A percentile compares a stretch with the other conserved stretches of the same genome.
phyloP scores from a whole-genome alignment of 2,797 vertebrate genomes.

The Gila robusta region DNA sequence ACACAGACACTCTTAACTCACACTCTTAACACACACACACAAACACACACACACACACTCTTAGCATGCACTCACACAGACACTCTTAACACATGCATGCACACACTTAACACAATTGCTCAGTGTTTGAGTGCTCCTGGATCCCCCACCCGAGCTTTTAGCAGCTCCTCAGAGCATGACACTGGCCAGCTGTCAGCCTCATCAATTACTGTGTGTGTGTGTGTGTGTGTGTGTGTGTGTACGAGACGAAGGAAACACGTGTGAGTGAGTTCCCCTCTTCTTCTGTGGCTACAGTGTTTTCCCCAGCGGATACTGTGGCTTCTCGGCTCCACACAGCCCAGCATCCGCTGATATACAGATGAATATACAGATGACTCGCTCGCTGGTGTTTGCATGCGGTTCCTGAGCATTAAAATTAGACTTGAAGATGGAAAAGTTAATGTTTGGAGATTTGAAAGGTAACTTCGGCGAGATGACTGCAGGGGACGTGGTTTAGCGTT shows the following conservation, averaged over 20 bases:
- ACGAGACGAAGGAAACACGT: constrained; percentile 13
- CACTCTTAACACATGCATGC: neutral
- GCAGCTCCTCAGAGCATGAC: constrained; percentile 29
- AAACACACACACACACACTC: neutral
- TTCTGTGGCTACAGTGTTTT: constrained; percentile 26
- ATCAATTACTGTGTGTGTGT: constrained; percentile 19
- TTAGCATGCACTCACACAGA: neutral
- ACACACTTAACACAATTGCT: constrained; percentile 22
- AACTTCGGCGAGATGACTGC: neutral
- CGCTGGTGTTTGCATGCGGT: neutral
- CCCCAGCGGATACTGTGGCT: constrained; percentile 50
- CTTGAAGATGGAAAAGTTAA: neutral
- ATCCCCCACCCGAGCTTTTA: constrained; percentile 27
- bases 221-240: no score
- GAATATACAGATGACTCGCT: neutral
- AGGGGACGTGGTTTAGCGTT: constrained; percentile 53
- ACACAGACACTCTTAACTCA: no score
- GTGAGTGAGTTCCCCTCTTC: neutral
- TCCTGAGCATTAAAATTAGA: neutral
- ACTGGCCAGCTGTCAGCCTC: constrained; percentile 41
- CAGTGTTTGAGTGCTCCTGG: constrained; percentile 36
- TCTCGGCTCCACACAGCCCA: neutral
- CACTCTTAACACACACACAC: no score
- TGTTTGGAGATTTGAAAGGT: neutral
- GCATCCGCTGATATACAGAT: neutral